Base-by-base conservation (phyloP, 2,888 invertebrate species). In the Volucella zonaria region DNA sequence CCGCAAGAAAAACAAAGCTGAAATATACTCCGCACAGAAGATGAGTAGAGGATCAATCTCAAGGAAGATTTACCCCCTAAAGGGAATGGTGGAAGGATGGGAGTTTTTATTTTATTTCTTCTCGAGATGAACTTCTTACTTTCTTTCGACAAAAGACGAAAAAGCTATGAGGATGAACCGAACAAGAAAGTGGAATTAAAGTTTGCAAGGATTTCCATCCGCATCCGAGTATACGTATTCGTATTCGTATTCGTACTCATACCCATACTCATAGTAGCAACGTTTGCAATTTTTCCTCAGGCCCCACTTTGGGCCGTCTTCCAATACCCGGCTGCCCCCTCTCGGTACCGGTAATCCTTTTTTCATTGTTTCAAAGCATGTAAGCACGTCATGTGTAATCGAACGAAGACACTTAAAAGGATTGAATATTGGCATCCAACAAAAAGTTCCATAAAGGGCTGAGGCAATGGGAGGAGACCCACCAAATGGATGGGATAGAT, bases 341-440 rank as follows among this genome's bases (percentile, higher is more conserved):
- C 18, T 38, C 43, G 40, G n/a, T 43, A 38, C 43, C 47, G 14
- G 70, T 75, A 83, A 80, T 71, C 75, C 75, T 67, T 73, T 80
- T 73, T 81, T 54, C 81, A 77, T 85, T 85, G 85, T 85, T 85
- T 85, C 76, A 77, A 68, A 68, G 81, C 67, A 81, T 76, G 76
- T 80, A 85, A 80, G 80, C 66, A 76, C 80, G 83, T 78, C 82
- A 74, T 82, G 78, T 83, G 79, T 77, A 81, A 85, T 81, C 85
- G 85, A 81, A 81, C 64, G 73, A 85, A 80, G 80, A 74, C 81
- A 85, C 81, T 85, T 85, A 85, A 85, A 85, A 81, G 76, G 85
- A 85, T 85, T 85, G 85, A 77, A 85, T 81, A 81, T 85, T 81
- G 73, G 58, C 73, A 77, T 73, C 73, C 81, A 62, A 76, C 43